A percentile compares a stretch with the other conserved stretches of the same genome.
phyloP scores from a whole-genome alignment of 1,140 invertebrate genomes.

The Psix sp. region DNA sequence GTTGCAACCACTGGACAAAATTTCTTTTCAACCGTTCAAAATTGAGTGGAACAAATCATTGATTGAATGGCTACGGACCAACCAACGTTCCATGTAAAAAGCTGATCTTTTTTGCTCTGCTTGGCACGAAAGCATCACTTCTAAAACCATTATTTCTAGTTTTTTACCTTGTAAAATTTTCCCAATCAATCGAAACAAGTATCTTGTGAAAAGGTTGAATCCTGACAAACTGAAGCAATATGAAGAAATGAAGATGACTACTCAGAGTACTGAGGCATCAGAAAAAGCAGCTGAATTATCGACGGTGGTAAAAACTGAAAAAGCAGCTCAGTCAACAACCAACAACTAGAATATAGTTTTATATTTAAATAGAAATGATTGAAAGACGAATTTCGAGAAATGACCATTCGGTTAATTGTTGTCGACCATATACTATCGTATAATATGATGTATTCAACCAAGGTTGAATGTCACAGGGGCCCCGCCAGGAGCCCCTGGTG shows the following conservation, averaged over 20 bases:
- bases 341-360: background rate
- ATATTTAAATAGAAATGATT: too few relatives aligned
- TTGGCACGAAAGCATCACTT: conserved; percentile 10
- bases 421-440: too few relatives aligned
- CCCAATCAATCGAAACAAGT: conserved; percentile 12
- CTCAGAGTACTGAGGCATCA: background rate
- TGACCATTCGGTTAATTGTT: too few relatives aligned
- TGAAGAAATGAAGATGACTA: background rate
- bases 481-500: too few relatives aligned
- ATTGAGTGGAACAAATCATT: conserved; percentile 57
- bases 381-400: too few relatives aligned
- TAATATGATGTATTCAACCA: too few relatives aligned
- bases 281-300: background rate
- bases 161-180: conserved; percentile 27
- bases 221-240: conserved; percentile 12
- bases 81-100: conserved; percentile 49
- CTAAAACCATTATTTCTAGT: conserved; percentile 13
- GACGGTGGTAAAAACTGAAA: background rate
- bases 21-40: conserved; percentile 64
- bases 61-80: conserved; percentile 46
- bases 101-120: conserved; percentile 47
- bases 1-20: conserved; percentile 53
- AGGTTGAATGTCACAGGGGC: too few relatives aligned
- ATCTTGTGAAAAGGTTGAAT: conserved; percentile 16
- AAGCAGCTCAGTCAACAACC: background rate